Conservation (phyloP, 2,888 invertebrate species). For the Malacosoma neustria region DNA sequence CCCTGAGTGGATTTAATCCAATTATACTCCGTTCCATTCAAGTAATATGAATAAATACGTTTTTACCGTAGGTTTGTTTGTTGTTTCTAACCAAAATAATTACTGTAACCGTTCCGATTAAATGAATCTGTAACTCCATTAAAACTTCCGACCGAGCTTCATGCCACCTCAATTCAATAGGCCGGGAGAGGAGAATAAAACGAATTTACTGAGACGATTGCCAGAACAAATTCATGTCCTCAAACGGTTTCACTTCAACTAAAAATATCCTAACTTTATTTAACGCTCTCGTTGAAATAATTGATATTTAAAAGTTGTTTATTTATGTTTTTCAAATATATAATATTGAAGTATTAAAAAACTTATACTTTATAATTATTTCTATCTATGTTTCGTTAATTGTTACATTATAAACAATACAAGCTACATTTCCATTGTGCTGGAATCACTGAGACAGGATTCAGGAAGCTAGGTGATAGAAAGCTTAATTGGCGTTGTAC, state of each 20-base stretch:
- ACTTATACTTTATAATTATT: too few species aligned
- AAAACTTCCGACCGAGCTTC: constrained; percentile 6
- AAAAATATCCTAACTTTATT: not conserved
- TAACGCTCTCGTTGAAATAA: not conserved
- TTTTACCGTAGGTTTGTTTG: constrained; percentile 21
- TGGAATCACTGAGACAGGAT: not conserved
- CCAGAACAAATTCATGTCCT: not conserved
- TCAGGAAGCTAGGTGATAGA: not conserved
- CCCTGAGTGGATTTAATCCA: constrained; percentile 27
- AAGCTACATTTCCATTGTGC: constrained; percentile 1
- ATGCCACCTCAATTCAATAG: not conserved
- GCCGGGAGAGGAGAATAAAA: constrained; percentile 10
- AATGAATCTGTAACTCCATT: constrained; percentile 15
- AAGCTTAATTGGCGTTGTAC: constrained; percentile 1
- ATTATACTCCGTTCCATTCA: constrained; percentile 22
- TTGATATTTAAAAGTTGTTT: too few species aligned
- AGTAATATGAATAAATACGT: constrained; percentile 14
- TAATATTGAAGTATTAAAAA: too few species aligned
- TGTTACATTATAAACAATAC: too few species aligned
- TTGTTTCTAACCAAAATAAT: constrained; percentile 18
- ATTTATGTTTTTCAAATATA: too few species aligned
- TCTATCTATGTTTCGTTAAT: too few species aligned
- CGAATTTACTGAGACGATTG: constrained; percentile 11
- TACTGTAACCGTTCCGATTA: constrained; percentile 12
- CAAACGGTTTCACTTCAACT: not conserved